Conservation (phyloP, 2,888 invertebrate species). For the Elegia similella region DNA sequence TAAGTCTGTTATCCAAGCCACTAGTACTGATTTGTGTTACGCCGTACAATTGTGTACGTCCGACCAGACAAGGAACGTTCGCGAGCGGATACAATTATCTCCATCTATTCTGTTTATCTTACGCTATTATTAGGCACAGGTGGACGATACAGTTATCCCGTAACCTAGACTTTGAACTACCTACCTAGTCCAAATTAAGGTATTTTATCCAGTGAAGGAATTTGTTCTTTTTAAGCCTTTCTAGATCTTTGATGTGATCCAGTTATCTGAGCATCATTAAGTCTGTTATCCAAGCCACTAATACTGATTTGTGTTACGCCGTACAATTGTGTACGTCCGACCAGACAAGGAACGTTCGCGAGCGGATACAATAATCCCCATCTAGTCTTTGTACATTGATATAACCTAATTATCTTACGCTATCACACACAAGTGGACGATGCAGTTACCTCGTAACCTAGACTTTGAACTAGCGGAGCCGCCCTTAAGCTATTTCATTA, state of each 20-base stretch:
- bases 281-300: background rate
- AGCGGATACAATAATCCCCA: conserved; percentile 48
- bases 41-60: conserved; percentile 62
- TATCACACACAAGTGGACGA: conserved; percentile 18
- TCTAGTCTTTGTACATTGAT: conserved; percentile 17
- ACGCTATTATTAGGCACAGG: background rate
- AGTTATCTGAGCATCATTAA: background rate
- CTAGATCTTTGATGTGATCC: too few relatives aligned
- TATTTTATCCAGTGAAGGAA: too few relatives aligned
- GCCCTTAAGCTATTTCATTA: too few relatives aligned
- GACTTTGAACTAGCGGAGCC: too few relatives aligned
- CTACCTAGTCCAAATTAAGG: too few relatives aligned
- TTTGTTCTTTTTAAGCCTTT: too few relatives aligned
- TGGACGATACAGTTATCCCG: conserved; percentile 14
- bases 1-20: background rate
- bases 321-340: conserved; percentile 64
- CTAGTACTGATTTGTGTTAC: conserved; percentile 32
- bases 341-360: conserved; percentile 40
- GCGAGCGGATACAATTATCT: conserved; percentile 48
- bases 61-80: conserved; percentile 46
- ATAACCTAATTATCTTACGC: conserved; percentile 30
- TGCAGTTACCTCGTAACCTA: too few relatives aligned
- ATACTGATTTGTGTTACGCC: conserved; percentile 36
- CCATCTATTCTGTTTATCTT: conserved; percentile 28
- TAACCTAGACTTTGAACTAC: too few relatives aligned